A percentile compares a stretch with the other conserved stretches of the same genome.
phyloP scores from a whole-genome alignment of 2,797 vertebrate genomes.

The Muscicapa striata region DNA sequence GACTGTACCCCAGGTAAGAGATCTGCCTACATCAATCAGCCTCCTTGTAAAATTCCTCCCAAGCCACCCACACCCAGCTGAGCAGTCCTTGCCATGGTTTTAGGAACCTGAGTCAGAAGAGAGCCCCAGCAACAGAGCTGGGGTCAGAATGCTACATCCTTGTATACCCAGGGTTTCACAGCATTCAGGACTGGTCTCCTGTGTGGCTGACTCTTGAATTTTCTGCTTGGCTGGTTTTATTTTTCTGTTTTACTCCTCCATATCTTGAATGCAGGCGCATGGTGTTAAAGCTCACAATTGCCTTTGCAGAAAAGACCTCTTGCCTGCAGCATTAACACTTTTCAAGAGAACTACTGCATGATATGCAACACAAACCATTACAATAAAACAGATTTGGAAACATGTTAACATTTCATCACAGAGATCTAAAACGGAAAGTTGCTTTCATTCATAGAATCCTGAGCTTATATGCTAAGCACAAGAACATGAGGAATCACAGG shows the following conservation, averaged over 20 bases:
- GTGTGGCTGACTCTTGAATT: not conserved
- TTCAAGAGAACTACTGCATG: not conserved
- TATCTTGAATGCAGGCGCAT: not conserved
- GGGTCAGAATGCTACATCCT: accelerated
- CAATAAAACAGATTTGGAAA: not conserved
- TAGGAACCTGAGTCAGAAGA: not conserved
- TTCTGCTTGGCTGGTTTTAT: not conserved
- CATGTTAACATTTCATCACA: not conserved
- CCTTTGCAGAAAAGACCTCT: not conserved
- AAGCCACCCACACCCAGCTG: not conserved
- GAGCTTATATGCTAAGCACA: not conserved
- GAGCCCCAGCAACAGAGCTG: accelerated
- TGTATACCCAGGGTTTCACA: not conserved
- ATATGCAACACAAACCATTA: not conserved
- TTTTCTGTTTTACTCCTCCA: not conserved
- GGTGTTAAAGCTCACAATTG: not conserved
- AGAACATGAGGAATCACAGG: not conserved
- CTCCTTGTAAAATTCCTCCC: not conserved
- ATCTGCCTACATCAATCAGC: not conserved
- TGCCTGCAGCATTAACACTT: not conserved
- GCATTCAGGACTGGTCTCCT: not conserved
- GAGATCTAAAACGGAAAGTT: not conserved
- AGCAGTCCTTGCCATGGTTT: not conserved
- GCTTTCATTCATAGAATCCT: not conserved
- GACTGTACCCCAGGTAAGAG: not conserved